Conservation (phyloP, 2,113 vertebrate genomes). For the Entelurus aequoreus region DNA sequence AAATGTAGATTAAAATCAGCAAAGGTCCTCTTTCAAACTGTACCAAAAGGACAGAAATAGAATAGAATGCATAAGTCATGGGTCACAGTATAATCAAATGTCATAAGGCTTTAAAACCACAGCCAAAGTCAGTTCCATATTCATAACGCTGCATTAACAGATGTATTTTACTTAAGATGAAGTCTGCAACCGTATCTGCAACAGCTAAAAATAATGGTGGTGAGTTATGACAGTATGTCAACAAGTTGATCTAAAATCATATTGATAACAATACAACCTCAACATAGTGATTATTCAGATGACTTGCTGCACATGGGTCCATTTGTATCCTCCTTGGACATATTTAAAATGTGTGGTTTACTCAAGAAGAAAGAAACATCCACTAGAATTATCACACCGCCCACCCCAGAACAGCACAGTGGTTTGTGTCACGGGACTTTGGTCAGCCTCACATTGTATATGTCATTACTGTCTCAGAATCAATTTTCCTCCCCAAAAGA, state of each 20-base stretch:
- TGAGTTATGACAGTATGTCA: conserved; percentile 34
- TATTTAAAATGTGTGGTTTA: conserved; percentile 27
- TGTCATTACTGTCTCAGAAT: conserved; percentile 60
- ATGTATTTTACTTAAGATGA: conserved; percentile 4
- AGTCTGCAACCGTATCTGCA: conserved; percentile 3
- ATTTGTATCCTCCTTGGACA: conserved; percentile 36
- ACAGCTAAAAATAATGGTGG: conserved; percentile 4
- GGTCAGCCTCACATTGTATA: conserved; percentile 47
- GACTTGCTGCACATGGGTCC: conserved; percentile 35
- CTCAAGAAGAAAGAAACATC: conserved; percentile 29
- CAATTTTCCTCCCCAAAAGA: conserved; percentile 56
- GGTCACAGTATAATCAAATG: not conserved
- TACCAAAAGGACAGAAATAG: not conserved
- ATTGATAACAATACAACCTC: conserved; percentile 45
- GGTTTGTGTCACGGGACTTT: conserved; percentile 44
- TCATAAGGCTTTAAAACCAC: not conserved
- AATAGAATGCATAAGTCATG: not conserved
- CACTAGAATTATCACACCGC: conserved; percentile 32
- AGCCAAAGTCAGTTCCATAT: not conserved
- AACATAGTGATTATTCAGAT: conserved; percentile 44
- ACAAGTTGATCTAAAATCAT: conserved; percentile 53
- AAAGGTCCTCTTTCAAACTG: not conserved
- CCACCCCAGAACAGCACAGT: conserved; percentile 41
- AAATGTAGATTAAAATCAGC: no score
- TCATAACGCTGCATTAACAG: not conserved